phyloP scores from a whole-genome alignment of 2,888 invertebrate genomes.

The Apoda limacodes region DNA sequence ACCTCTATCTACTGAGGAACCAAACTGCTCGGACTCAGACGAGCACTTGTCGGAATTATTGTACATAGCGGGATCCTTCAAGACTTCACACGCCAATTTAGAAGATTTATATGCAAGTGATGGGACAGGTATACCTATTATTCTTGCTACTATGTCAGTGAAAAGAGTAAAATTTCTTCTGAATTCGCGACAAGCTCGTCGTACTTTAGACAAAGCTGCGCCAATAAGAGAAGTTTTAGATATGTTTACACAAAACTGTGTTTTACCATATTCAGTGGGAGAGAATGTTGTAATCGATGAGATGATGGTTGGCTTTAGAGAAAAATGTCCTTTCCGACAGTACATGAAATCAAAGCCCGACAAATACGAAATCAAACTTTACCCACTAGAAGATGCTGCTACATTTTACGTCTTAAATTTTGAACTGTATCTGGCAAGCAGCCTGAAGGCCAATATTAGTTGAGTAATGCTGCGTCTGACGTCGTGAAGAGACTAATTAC shows the following conservation, averaged over 20 bases:
- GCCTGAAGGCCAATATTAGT: constrained; percentile 23
- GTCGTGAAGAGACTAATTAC: constrained; percentile 22
- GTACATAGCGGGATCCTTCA: constrained; percentile 18
- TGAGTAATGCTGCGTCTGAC: constrained; percentile 22
- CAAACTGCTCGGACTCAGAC: constrained; percentile 18
- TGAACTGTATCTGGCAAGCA: constrained; percentile 25
- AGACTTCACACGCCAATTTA: constrained; percentile 19
- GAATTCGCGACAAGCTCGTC: constrained; percentile 16
- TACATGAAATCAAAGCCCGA: too few relatives aligned
- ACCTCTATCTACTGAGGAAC: constrained; percentile 17
- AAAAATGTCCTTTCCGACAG: too few relatives aligned
- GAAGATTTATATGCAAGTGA: too few relatives aligned
- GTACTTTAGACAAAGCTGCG: constrained; percentile 20
- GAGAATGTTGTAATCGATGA: constrained; percentile 22
- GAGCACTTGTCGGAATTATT: too few relatives aligned
- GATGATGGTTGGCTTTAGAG: too few relatives aligned
- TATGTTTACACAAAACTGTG: constrained; percentile 18
- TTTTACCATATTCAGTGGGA: constrained; percentile 14
- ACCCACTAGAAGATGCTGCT: constrained; percentile 20
- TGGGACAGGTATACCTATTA: too few relatives aligned
- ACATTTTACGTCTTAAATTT: constrained; percentile 22
- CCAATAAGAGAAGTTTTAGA: too few relatives aligned
- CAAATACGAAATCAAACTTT: too few relatives aligned
- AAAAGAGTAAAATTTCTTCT: constrained; percentile 17
- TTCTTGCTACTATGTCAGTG: too few relatives aligned